A percentile compares a stretch with the other conserved stretches of the same genome.
Conservation (phyloP, 2,888 invertebrate genomes). For the Ecdyonurus torrentis region DNA sequence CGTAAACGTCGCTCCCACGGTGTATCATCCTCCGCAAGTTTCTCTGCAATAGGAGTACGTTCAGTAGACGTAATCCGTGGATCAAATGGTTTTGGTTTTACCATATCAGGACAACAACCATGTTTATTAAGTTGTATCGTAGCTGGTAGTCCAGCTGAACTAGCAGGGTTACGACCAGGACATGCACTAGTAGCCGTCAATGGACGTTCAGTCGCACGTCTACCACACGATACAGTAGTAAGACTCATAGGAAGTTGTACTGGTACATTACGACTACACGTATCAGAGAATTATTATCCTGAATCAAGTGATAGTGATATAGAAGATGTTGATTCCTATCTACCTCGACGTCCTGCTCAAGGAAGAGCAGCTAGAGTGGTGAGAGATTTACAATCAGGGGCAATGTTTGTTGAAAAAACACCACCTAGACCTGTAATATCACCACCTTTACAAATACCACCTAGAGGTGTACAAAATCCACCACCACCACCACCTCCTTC, state of each 20-base stretch:
- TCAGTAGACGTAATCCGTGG: constrained; percentile 76
- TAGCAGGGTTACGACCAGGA: constrained; percentile 77
- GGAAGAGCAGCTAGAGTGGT: constrained; percentile 31
- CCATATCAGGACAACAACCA: constrained; percentile 91
- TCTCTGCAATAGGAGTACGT: constrained; percentile 43
- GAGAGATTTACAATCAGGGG: constrained; percentile 31
- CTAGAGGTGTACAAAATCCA: constrained; percentile 26
- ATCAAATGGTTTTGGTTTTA: constrained; percentile 88
- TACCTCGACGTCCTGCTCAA: not conserved
- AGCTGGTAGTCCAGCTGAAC: constrained; percentile 73
- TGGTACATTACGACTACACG: constrained; percentile 66
- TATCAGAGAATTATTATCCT: constrained; percentile 72
- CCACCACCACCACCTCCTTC: constrained; percentile 26
- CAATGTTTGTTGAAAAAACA: constrained; percentile 27
- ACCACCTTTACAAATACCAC: constrained; percentile 22
- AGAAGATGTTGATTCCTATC: constrained; percentile 18
- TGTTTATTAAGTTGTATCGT: constrained; percentile 91
- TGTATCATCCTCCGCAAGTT: not conserved
- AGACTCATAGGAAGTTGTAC: constrained; percentile 74
- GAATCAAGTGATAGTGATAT: constrained; percentile 66
- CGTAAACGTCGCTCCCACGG: constrained; percentile 48
- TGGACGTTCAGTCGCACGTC: constrained; percentile 76
- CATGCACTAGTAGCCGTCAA: constrained; percentile 88
- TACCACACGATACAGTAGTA: constrained; percentile 87
- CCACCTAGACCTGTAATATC: constrained; percentile 12